phyloP scores from a whole-genome alignment of 2,888 invertebrate species.

The Aromia moschata region DNA sequence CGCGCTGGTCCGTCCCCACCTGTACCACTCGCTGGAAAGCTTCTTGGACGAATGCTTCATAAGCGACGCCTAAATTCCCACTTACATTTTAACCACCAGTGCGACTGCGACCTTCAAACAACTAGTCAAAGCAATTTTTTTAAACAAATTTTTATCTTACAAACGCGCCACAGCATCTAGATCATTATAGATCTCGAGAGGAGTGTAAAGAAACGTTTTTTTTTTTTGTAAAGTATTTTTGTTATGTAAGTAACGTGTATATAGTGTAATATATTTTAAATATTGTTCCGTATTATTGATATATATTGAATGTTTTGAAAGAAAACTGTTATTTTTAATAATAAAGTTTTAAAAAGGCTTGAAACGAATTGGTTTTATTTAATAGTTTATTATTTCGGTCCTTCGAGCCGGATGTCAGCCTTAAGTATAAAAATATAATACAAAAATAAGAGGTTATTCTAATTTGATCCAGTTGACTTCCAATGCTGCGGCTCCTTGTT shows the following conservation, averaged over 20 bases:
- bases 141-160: conserved; percentile 17
- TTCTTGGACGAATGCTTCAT: conserved; percentile 75
- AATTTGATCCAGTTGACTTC: conserved; percentile 63
- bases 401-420: neutral
- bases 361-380: neutral
- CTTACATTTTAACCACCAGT: conserved; percentile 14
- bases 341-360: neutral
- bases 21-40: conserved; percentile 88
- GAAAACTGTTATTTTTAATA: conserved; percentile 23
- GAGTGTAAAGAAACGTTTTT: conserved; percentile 14
- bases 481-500: conserved; percentile 61
- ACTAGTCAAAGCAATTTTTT: conserved; percentile 34
- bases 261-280: conserved; percentile 31
- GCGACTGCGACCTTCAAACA: conserved; percentile 27
- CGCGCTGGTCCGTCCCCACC: conserved; percentile 81
- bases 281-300: conserved; percentile 20
- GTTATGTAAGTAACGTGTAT: conserved; percentile 31
- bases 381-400: neutral
- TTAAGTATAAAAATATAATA: too few relatives aligned
- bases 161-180: conserved; percentile 29
- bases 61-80: conserved; percentile 22
- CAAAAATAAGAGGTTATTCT: conserved; percentile 1
- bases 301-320: conserved; percentile 17
- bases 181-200: conserved; percentile 29
- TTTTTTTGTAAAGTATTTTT: conserved; percentile 28